Evolutionary conservation across 2,888 invertebrate species (phyloP), one percentile per base, ranked within the genome.

Genomic region (Brenthis hecate): DNA sequence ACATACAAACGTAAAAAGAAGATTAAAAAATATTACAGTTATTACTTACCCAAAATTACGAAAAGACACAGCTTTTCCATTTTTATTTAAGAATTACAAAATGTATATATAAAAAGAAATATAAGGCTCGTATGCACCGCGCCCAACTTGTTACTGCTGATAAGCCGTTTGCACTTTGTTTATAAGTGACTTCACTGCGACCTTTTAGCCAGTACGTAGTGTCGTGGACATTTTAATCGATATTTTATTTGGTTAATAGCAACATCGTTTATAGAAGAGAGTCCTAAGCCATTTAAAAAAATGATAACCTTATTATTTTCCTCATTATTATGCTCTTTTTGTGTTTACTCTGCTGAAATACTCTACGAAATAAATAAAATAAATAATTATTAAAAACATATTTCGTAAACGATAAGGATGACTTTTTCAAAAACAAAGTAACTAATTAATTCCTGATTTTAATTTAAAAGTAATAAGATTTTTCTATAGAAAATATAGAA

Each of bases 1-100:
- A 36, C 8, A 36, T 36, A 36, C 28, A 28, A 28, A 28, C 6
- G 8, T 36, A 36, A 36, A 36, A 36, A 36, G 2, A 36, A 36
- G 1, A 36, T 8, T 36, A 36, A 36, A 56, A 50, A 14, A 8
- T 64, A 48, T 14, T 28, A 13, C 14, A 55, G 56, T 56, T 47
- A 28, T 36, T 16, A 72, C 75, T 71, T 68, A 75, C 75, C 74
- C 16, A 75, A 47, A 19, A 66, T 53, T 19, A 75, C 51, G 56
- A 75, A 57, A 19, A 72, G 8, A 51, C 63, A 72, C 6, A 70
- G 32, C 48, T 72, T 73, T 23, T 69, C 53, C 75, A 75, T 75
- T 57, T 57, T 72, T 56, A 61, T 5, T 43, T 13, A 16, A 6
- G 14, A 16, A 14, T 8, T 51, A 51, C 19, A 60, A 43, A 50